These are phyloP conservation scores for Trichogramma pretiosum DNA, from an alignment of 1,140 invertebrate species.

Conservation along the genomic window DNA sequence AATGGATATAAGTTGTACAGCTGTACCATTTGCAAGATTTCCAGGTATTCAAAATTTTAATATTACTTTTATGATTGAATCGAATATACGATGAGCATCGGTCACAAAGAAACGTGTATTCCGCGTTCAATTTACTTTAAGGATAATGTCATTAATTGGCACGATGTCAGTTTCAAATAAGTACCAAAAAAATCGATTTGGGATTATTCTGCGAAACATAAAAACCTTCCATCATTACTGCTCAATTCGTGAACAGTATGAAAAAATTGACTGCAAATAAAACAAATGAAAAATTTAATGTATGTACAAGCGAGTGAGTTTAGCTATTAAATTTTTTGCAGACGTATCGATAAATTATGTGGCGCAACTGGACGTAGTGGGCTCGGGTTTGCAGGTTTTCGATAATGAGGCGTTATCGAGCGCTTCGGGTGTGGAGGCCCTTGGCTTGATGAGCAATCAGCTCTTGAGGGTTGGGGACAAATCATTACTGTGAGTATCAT, in stretches of 20 bases:
- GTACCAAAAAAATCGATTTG: no score
- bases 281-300: no score
- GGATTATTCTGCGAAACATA: no score
- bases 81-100: no score
- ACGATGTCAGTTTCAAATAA: no score
- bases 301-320: no score
- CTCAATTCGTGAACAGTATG: no score
- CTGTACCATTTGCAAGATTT: constrained; percentile 53
- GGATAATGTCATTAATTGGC: no score
- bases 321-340: constrained; percentile 21
- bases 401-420: constrained; percentile 45
- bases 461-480: constrained; percentile 43
- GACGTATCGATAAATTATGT: constrained; percentile 46
- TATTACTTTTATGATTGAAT: constrained; percentile 5
- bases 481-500: constrained; percentile 45
- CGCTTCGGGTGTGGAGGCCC: constrained; percentile 38
- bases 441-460: constrained; percentile 47
- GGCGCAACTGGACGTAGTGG: constrained; percentile 49
- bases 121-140: no score
- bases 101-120: no score
- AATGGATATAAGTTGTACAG: constrained; percentile 56
- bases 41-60: constrained; percentile 42
- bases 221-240: no score
- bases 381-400: constrained; percentile 46
- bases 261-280: no score